A percentile compares a stretch with the other conserved stretches of the same genome.
These are phyloP conservation scores for Protodeltote pygarga DNA, from an alignment of 2,888 invertebrate genomes.

Conservation along the genomic window DNA sequence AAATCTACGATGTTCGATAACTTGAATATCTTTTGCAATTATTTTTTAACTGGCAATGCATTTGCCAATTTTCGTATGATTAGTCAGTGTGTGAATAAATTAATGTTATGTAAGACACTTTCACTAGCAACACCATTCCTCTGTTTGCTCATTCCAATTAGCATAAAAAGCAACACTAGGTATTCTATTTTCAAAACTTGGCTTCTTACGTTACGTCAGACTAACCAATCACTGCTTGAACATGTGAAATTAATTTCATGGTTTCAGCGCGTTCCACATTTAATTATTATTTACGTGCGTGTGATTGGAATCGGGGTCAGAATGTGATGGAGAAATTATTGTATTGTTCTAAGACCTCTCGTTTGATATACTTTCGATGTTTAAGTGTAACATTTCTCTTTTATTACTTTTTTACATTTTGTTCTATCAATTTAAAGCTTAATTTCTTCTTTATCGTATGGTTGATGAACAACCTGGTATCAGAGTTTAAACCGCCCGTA, in stretches of 20 bases:
- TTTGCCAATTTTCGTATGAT: constrained; percentile 58
- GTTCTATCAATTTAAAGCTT: background rate
- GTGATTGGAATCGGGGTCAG: constrained; percentile 28
- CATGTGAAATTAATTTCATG: constrained; percentile 40
- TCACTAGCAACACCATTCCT: constrained; percentile 65
- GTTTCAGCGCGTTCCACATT: constrained; percentile 35
- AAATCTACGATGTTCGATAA: constrained; percentile 17
- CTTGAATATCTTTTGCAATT: constrained; percentile 27
- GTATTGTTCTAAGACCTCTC: constrained; percentile 29
- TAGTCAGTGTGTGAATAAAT: constrained; percentile 55
- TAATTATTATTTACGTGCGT: constrained; percentile 36
- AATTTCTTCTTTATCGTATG: no score
- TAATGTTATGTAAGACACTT: constrained; percentile 72
- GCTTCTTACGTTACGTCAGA: constrained; percentile 34
- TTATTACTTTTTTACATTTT: constrained; percentile 17
- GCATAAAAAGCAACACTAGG: constrained; percentile 66
- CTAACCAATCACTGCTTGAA: constrained; percentile 18
- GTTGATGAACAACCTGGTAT: no score
- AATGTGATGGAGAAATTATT: constrained; percentile 35
- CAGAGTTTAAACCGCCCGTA: no score
- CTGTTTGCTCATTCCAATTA: constrained; percentile 75
- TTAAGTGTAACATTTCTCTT: constrained; percentile 36
- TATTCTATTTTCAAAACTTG: constrained; percentile 57
- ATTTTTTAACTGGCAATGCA: constrained; percentile 28
- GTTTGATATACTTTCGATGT: constrained; percentile 37